These are phyloP conservation scores for Drosophila neonasuta DNA, from an alignment of 2,888 invertebrate genomes.

Conservation along the genomic window DNA sequence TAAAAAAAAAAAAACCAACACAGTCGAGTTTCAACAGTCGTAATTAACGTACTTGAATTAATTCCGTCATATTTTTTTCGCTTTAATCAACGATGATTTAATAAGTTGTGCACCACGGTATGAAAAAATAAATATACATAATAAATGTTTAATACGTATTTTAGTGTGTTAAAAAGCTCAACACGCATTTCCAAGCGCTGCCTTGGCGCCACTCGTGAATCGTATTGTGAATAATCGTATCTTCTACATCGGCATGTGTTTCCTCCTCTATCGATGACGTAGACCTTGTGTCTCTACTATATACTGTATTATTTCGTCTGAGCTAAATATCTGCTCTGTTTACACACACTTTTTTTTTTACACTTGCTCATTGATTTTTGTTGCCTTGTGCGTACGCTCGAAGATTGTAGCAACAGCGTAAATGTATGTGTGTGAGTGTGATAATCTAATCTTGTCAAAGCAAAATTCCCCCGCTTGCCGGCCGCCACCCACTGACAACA, in stretches of 20 bases:
- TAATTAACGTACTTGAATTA: conserved; percentile 6
- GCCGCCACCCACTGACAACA: conserved; percentile 40
- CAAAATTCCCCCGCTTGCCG: conserved; percentile 49
- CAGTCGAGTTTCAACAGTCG: conserved; percentile 10
- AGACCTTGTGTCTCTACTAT: conserved; percentile 35
- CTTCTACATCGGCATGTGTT: not conserved
- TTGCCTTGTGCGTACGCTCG: conserved; percentile 49
- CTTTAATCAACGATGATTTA: not conserved
- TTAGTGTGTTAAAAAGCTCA: conserved; percentile 15
- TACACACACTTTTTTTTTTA: conserved; percentile 59
- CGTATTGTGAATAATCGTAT: not conserved
- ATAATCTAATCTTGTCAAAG: conserved; percentile 60
- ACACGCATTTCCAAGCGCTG: conserved; percentile 33
- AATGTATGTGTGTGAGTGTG: conserved; percentile 22
- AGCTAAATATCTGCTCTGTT: conserved; percentile 48
- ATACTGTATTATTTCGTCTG: conserved; percentile 9
- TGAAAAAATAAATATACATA: not conserved
- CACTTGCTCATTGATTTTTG: conserved; percentile 70
- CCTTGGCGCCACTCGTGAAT: conserved; percentile 29
- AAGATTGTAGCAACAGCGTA: conserved; percentile 44
- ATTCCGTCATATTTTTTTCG: not conserved
- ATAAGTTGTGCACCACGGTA: not conserved
- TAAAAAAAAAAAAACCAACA: not conserved
- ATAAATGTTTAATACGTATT: conserved; percentile 23
- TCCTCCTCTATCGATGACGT: conserved; percentile 51